Conservation (phyloP, 2,888 invertebrate species). For the Arctia plantaginis region DNA sequence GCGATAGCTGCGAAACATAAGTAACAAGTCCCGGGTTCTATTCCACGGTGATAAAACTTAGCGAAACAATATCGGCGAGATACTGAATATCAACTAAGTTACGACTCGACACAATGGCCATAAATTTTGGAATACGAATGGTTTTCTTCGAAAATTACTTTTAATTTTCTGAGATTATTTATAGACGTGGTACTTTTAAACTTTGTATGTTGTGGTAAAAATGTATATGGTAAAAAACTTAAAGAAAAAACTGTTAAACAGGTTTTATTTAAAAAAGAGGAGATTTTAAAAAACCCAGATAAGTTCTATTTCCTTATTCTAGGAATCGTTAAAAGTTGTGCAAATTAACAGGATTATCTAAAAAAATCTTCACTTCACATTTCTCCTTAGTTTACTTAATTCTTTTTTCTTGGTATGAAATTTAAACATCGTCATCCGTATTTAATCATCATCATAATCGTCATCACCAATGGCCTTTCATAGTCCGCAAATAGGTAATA, state of each 20-base stretch:
- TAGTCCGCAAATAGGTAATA: too few species aligned
- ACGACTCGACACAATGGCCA: constrained; percentile 57
- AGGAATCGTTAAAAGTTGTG: too few species aligned
- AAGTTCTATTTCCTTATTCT: too few species aligned
- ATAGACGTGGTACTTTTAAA: neutral
- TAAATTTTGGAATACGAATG: constrained; percentile 51
- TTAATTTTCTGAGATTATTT: constrained; percentile 12
- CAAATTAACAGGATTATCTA: too few species aligned
- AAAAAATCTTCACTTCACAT: too few species aligned
- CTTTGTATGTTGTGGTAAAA: neutral
- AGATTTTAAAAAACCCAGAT: too few species aligned
- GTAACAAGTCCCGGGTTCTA: constrained; percentile 70
- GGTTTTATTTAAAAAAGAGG: neutral
- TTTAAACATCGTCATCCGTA: too few species aligned
- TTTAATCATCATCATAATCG: too few species aligned
- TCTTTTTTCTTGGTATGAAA: too few species aligned
- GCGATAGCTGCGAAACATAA: constrained; percentile 75
- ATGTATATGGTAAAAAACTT: neutral
- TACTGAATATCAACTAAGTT: constrained; percentile 77
- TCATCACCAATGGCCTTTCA: too few species aligned
- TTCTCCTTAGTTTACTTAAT: too few species aligned
- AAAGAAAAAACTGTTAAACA: neutral
- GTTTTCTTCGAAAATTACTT: constrained; percentile 36
- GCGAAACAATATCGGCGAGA: constrained; percentile 77
- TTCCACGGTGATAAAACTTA: constrained; percentile 74